Evolutionary conservation across 2,113 vertebrate species (phyloP).

Genomic region (Ptychochromis oligacanthus): DNA sequence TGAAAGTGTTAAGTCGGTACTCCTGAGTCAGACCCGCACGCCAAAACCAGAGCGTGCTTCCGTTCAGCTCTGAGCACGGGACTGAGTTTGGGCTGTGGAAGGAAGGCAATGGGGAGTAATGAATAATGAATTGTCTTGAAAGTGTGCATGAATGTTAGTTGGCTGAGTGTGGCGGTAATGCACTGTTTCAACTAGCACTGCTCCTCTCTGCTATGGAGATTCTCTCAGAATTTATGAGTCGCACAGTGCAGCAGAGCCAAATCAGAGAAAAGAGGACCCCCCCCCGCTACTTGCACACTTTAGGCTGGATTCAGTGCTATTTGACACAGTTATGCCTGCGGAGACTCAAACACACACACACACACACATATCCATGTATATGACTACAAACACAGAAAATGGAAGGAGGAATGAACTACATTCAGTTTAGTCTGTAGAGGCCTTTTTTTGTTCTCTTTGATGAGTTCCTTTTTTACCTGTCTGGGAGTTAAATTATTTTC

Average conservation of each 20-base stretch:
- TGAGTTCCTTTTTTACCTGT: not conserved
- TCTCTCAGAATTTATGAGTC: conserved; percentile 26
- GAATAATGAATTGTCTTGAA: conserved; percentile 62
- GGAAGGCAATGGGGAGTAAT: conserved; percentile 48
- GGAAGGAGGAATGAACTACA: not conserved
- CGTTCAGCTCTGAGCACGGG: conserved; percentile 9
- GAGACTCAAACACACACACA: conserved; percentile 5
- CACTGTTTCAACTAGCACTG: conserved; percentile 23
- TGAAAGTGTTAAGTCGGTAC: not conserved
- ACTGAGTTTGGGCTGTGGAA: conserved; percentile 47
- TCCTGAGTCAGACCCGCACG: conserved; percentile 9
- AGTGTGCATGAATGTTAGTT: conserved; percentile 46
- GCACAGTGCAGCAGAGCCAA: conserved; percentile 17
- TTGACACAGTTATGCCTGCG: conserved; percentile 36
- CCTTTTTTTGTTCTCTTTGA: not conserved
- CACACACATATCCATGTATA: not conserved
- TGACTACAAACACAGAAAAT: conserved; percentile 3
- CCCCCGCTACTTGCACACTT: not conserved
- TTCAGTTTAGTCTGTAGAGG: not conserved
- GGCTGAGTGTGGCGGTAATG: conserved; percentile 44
- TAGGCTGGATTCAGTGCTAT: conserved; percentile 32
- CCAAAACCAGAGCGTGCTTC: conserved; percentile 37
- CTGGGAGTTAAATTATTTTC: conserved; percentile 17
- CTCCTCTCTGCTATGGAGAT: conserved; percentile 40
- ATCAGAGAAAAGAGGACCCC: conserved; percentile 8